Conservation (phyloP, 2,113 vertebrate species). For the Sialia sialis region DNA sequence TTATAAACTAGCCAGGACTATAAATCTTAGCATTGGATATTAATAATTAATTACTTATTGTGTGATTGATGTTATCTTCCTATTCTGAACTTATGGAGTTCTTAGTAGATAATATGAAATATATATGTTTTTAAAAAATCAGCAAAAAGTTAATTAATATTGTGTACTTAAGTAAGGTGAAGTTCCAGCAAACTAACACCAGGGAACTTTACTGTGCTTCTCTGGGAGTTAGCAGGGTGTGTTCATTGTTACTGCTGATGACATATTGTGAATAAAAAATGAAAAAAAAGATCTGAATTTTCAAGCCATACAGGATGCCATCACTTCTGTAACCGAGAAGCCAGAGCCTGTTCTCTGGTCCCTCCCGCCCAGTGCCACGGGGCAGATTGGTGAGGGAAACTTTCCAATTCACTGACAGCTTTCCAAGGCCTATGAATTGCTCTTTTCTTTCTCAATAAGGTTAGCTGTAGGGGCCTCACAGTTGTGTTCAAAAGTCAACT, state of each 20-base stretch:
- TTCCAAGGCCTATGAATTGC: rapidly evolving
- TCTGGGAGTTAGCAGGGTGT: not conserved
- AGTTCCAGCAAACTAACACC: not conserved
- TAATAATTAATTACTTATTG: not conserved
- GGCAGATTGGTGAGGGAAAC: not conserved
- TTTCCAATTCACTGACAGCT: not conserved
- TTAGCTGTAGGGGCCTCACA: not conserved
- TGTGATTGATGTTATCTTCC: not conserved
- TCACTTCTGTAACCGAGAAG: rapidly evolving
- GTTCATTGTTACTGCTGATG: not conserved
- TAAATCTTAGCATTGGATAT: not conserved
- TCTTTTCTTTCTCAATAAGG: too few species aligned
- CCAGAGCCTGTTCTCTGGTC: too few species aligned
- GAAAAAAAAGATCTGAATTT: not conserved
- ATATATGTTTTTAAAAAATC: rapidly evolving
- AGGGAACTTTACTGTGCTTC: not conserved
- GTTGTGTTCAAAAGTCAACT: too few species aligned
- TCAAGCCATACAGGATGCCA: not conserved
- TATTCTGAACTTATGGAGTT: not conserved
- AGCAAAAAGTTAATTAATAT: not conserved
- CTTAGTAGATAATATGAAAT: not conserved
- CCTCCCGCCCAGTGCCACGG: rapidly evolving
- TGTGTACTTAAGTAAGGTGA: not conserved
- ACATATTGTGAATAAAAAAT: not conserved
- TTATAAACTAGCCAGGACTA: not conserved